Evolutionary conservation across 2,113 vertebrate genomes (phyloP).

Genomic region (Campylomormyrus numenius): DNA sequence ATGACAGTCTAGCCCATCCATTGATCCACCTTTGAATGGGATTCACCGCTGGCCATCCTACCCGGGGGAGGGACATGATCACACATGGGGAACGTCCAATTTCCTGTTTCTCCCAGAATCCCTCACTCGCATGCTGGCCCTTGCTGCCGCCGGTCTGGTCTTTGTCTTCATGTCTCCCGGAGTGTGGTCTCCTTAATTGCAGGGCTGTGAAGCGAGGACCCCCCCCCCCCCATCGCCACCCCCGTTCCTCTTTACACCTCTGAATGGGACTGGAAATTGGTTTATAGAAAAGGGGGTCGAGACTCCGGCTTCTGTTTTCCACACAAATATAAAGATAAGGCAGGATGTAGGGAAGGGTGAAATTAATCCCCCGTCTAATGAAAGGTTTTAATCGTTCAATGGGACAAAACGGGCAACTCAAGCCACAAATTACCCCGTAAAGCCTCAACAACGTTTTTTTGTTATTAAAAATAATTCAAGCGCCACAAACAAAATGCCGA

Average conservation of each 20-base stretch:
- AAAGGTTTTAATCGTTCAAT: slow-evolving; percentile 31
- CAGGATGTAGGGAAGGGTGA: slow-evolving; percentile 33
- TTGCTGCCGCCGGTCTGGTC: slow-evolving; percentile 9
- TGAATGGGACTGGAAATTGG: slow-evolving; percentile 42
- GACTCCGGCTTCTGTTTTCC: slow-evolving; percentile 43
- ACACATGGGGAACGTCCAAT: slow-evolving; percentile 47
- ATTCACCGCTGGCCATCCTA: slow-evolving; percentile 52
- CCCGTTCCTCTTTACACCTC: slow-evolving; percentile 27
- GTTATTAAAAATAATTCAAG: slow-evolving; percentile 13
- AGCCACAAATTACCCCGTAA: slow-evolving; percentile 45
- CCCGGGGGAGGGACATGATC: slow-evolving; percentile 34
- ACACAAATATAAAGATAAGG: slow-evolving; percentile 44
- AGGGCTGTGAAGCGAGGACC: slow-evolving; percentile 46
- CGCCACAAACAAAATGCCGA: background rate
- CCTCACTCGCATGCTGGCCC: background rate
- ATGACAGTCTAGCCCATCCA: slow-evolving; percentile 61
- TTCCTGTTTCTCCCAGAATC: slow-evolving; percentile 47
- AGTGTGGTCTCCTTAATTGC: slow-evolving; percentile 56
- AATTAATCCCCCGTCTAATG: slow-evolving; percentile 47
- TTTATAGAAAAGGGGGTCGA: slow-evolving; percentile 43
- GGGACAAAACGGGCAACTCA: slow-evolving; percentile 42
- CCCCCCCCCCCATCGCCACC: background rate
- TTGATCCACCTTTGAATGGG: slow-evolving; percentile 63
- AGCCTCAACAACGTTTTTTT: slow-evolving; percentile 18
- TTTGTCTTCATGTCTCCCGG: slow-evolving; percentile 49